phyloP scores from a whole-genome alignment of 2,888 invertebrate genomes.

The Cryptus viduatorius region DNA sequence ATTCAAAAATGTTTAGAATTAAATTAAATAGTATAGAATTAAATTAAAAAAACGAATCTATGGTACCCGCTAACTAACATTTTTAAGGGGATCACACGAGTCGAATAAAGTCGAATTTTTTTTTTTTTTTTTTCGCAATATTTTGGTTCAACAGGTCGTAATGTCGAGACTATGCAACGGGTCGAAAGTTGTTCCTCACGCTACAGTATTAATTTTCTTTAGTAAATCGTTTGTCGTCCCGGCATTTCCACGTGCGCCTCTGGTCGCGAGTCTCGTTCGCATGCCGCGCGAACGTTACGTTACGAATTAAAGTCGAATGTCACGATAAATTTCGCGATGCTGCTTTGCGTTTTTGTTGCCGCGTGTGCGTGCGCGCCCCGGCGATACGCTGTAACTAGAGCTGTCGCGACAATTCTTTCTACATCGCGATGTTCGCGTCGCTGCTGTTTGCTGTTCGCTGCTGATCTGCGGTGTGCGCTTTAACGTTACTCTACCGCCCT shows the following conservation, averaged over 20 bases:
- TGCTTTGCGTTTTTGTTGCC: slow-evolving; percentile 27
- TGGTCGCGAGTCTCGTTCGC: slow-evolving; percentile 71
- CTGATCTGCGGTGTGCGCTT: slow-evolving; percentile 42
- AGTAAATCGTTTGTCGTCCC: slow-evolving; percentile 54
- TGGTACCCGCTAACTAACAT: background rate
- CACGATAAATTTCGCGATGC: slow-evolving; percentile 75
- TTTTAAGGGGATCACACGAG: background rate
- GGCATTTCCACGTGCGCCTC: slow-evolving; percentile 52
- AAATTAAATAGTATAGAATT: too few species aligned
- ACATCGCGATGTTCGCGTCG: slow-evolving; percentile 11
- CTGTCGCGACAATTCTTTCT: slow-evolving; percentile 57
- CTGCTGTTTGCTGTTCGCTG: slow-evolving; percentile 7
- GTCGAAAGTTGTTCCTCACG: background rate
- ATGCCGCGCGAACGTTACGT: slow-evolving; percentile 74
- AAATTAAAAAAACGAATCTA: background rate
- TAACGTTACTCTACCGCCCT: slow-evolving; percentile 48
- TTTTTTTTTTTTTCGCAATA: slow-evolving; percentile 31
- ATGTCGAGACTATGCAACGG: slow-evolving; percentile 35
- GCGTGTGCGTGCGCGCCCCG: slow-evolving; percentile 24
- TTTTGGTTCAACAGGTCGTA: slow-evolving; percentile 53
- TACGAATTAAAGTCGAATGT: slow-evolving; percentile 74
- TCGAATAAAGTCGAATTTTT: slow-evolving; percentile 1
- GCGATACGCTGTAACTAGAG: slow-evolving; percentile 63
- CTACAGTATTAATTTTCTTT: slow-evolving; percentile 13
- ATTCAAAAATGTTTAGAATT: too few species aligned